Percentiles rank a stretch among this genome's conserved stretches.
Evolutionary conservation across 2,113 vertebrate genomes (phyloP).

Genomic region (Agapornis roseicollis): DNA sequence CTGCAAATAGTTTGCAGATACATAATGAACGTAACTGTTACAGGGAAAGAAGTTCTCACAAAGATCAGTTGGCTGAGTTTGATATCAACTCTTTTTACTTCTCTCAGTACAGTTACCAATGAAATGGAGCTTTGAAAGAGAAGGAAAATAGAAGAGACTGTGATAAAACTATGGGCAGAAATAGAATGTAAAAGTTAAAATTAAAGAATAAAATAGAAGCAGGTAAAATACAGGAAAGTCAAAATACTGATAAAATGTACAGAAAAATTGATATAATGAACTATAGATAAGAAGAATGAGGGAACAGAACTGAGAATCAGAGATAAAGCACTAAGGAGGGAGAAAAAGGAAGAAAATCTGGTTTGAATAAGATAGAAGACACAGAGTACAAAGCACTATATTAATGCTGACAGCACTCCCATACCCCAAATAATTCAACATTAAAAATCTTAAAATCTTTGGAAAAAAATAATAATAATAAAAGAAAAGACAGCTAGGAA

Average conservation of each 20-base stretch:
- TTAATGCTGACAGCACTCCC: not conserved
- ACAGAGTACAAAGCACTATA: not conserved
- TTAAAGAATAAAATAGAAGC: not conserved
- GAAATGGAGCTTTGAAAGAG: not conserved
- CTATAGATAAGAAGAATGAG: not conserved
- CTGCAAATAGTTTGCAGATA: not conserved
- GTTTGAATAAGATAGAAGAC: not conserved
- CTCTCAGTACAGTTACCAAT: not conserved
- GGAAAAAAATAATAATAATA: not conserved
- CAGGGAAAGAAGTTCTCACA: not conserved
- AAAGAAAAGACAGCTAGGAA: not conserved
- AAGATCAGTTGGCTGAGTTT: not conserved
- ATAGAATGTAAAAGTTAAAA: not conserved
- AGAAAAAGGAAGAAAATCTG: not conserved
- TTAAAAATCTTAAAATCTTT: not conserved
- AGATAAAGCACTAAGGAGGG: not conserved
- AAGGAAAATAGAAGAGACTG: not conserved
- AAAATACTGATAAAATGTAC: not conserved
- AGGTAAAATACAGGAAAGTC: not conserved
- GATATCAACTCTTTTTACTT: not conserved
- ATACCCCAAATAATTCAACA: not conserved
- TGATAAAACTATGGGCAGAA: not conserved
- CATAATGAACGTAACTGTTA: not conserved
- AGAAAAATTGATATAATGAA: not conserved
- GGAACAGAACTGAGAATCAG: not conserved